Base-by-base conservation (phyloP, 2,888 invertebrate species). In the Dryobotodes eremita region DNA sequence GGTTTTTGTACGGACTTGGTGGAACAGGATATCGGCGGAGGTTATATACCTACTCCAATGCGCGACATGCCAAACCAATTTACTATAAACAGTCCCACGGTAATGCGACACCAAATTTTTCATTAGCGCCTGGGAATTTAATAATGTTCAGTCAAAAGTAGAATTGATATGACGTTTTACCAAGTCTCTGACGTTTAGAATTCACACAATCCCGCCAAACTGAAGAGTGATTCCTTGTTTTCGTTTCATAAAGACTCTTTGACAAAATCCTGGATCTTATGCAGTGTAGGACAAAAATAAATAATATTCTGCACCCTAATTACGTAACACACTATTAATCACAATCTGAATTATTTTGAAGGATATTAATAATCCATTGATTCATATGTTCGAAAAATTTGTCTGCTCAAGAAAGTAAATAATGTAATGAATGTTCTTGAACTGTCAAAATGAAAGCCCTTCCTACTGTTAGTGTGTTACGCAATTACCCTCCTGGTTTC, bases 11-110 rank as follows among this genome's bases (percentile, higher is more conserved):
- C 81, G 85, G 88, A 85, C 77, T 90, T 84, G 89, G 86, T 86
- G 88, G 88, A 91, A 90, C 91, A 90, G 90, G 90, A 92, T 92
- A 91, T 82, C 15, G 61, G 78, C 80, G 87, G 84, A 89, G 90
- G 94, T 94, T 93, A 94, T 91, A n/a, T n/a, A n/a, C n/a, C n/a
- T n/a, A 92, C 92, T 91, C 88, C 89, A 91, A 86, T 90, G 92
- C 87, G 80, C 87, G 78, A 80, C 90, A 88, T 92, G 81, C 89
- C 92, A 94, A 94, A 94, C 91, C 92, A 92, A 93, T 89, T 86
- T 86, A 87, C 76, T 84, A 82, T 79, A 71, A 87, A 85, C 87
- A 87, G 90, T 93, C 92, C 85, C 92, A 93, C 91, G 89, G 94
- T 91, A 92, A 94, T 85, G 86, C 77, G 89, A 94, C 92, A 87